phyloP scores from a whole-genome alignment of 2,113 vertebrate species.

The Oreochromis spilurus region DNA sequence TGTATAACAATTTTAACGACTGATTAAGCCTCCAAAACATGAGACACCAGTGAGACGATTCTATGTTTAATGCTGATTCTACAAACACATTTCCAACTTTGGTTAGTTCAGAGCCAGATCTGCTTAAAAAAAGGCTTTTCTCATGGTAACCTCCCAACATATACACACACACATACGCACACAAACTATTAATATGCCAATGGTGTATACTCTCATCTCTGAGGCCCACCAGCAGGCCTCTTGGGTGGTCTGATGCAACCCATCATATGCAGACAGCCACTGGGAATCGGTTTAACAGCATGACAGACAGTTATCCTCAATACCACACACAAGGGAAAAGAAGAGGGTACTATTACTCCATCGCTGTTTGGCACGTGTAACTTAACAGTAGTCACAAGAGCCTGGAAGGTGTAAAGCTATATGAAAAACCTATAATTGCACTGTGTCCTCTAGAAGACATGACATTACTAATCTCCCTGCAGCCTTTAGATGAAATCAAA shows the following conservation, averaged over 20 bases:
- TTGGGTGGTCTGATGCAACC: slow-evolving; percentile 67
- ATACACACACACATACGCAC: slow-evolving; percentile 28
- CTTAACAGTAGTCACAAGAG: background rate
- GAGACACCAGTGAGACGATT: background rate
- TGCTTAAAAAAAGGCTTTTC: slow-evolving; percentile 12
- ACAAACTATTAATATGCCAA: slow-evolving; percentile 45
- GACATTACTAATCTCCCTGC: background rate
- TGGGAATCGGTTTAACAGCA: slow-evolving; percentile 57
- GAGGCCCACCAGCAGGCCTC: slow-evolving; percentile 67
- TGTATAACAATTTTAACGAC: background rate
- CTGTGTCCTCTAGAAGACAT: background rate
- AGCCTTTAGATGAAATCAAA: background rate
- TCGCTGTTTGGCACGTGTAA: slow-evolving; percentile 6
- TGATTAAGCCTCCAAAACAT: background rate
- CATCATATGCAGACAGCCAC: slow-evolving; percentile 66
- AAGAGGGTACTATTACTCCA: background rate
- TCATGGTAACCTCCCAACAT: background rate
- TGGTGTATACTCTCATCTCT: slow-evolving; percentile 54
- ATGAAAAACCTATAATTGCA: background rate
- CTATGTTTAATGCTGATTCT: slow-evolving; percentile 5
- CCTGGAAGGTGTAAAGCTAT: background rate
- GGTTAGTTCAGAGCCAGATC: slow-evolving; percentile 24
- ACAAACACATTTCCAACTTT: slow-evolving; percentile 30
- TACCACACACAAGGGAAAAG: slow-evolving; percentile 46
- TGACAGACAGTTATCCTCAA: slow-evolving; percentile 57